phyloP scores from a whole-genome alignment of 2,113 vertebrate species.

The Cariama cristata region DNA sequence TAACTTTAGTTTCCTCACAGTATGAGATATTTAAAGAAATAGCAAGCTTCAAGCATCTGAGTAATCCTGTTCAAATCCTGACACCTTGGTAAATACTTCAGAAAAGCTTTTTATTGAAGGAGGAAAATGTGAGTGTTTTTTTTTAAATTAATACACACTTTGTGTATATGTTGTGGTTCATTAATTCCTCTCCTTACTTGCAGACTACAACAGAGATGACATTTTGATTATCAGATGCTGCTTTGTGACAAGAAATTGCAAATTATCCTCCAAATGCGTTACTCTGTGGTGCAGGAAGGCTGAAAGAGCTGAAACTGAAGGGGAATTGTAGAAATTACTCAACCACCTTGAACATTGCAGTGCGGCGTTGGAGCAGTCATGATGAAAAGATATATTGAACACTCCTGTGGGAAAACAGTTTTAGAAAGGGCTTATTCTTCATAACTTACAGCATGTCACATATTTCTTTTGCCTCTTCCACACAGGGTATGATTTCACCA shows the following conservation, averaged over 20 bases:
- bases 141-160: neutral
- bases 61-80: neutral
- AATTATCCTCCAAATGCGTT: neutral
- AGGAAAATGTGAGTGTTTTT: neutral
- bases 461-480: neutral
- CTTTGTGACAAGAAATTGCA: neutral
- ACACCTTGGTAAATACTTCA: neutral
- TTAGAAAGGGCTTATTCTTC: neutral
- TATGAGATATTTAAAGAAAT: neutral
- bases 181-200: neutral
- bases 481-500: neutral
- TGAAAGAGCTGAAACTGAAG: neutral
- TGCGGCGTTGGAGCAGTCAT: neutral
- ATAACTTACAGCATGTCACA: rapidly evolving
- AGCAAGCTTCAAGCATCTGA: neutral
- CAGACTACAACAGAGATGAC: neutral
- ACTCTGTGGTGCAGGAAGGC: neutral
- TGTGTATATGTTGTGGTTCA: neutral
- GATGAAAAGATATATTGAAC: neutral
- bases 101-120: neutral
- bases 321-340: neutral
- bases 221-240: neutral
- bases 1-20: neutral
- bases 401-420: neutral
- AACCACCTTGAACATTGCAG: neutral